Evolutionary conservation across 1,140 invertebrate species (phyloP), one percentile per base, ranked within the genome.

Genomic region (Latrodectus geometricus): DNA sequence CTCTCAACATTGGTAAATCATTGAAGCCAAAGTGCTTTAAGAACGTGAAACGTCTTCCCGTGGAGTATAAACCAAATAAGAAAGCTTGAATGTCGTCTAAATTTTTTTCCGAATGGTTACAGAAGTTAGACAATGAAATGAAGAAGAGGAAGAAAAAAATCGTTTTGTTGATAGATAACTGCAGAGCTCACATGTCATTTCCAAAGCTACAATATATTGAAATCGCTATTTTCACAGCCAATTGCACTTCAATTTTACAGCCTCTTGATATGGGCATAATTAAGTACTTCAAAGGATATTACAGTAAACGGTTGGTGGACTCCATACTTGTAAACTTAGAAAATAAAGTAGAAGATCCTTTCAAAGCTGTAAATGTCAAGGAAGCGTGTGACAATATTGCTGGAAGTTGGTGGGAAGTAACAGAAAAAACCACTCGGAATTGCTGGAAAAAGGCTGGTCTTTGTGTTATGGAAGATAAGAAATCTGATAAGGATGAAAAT

Each of bases 161-260:
- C 50, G 49, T 61, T 48, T 65, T 86, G 15, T 48, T 86, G n/a
- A 72, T 77, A n/a, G 81, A 73, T 14, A 84, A 74, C 48, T 86
- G n/a, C 50, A 8, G 50, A 3, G 82, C 72, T 65, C 82, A 84
- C 48, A 49, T 8, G 21, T 20, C 23, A 8, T n/a, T 75, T 23
- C 61, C 82, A 49, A 20, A 84, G n/a, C 35, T 84, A 49, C 17
- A 65, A 20, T 21, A 49, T 11, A 75, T 61, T 8, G 54, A 84
- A 23, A 9, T 84, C 11, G 15, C 52, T 20, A 0, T 11, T 68
- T 49, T 21, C 4, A 66, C 78, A 7, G 11, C 48, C 9, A 81
- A 69, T 35, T 14, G 11, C 12, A 50, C 78, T 20, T 14, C 21
- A 75, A 84, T 14, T 48, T 35, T 75, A 9, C 72, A 84, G 52